A percentile compares a stretch with the other conserved stretches of the same genome.
Evolutionary conservation across 2,888 invertebrate genomes (phyloP).

Genomic region (Plutella xylostella): DNA sequence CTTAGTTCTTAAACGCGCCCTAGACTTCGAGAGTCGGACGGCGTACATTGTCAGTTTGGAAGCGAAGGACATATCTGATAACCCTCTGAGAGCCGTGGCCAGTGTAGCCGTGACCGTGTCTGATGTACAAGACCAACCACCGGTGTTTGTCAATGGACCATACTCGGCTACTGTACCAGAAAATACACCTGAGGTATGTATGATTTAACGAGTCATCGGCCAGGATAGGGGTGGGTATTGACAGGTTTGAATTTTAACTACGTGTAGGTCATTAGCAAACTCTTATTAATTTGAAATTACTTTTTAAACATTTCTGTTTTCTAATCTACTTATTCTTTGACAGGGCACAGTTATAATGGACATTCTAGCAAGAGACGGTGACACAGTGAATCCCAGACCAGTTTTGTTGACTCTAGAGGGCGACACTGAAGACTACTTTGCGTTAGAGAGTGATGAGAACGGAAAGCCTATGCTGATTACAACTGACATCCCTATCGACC

Average conservation of each 20-base stretch:
- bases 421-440: slow-evolving; percentile 77
- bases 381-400: slow-evolving; percentile 78
- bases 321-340: no score
- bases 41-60: slow-evolving; percentile 77
- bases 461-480: slow-evolving; percentile 73
- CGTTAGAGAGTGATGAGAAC: slow-evolving; percentile 58
- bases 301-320: no score
- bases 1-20: slow-evolving; percentile 72
- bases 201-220: not conserved
- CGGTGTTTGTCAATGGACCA: slow-evolving; percentile 83
- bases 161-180: slow-evolving; percentile 83
- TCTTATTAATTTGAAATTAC: no score
- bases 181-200: slow-evolving; percentile 73
- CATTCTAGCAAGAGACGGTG: slow-evolving; percentile 84
- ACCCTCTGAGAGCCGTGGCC: slow-evolving; percentile 74
- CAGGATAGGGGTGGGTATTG: not conserved
- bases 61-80: slow-evolving; percentile 75
- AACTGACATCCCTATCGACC: slow-evolving; percentile 74
- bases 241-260: not conserved
- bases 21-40: slow-evolving; percentile 84
- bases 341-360: slow-evolving; percentile 75
- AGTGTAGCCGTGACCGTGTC: slow-evolving; percentile 80
- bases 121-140: slow-evolving; percentile 88
- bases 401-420: slow-evolving; percentile 77
- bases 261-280: not conserved